These are phyloP conservation scores for Etheostoma cragini DNA, from an alignment of 2,113 vertebrate genomes.

Conservation along the genomic window DNA sequence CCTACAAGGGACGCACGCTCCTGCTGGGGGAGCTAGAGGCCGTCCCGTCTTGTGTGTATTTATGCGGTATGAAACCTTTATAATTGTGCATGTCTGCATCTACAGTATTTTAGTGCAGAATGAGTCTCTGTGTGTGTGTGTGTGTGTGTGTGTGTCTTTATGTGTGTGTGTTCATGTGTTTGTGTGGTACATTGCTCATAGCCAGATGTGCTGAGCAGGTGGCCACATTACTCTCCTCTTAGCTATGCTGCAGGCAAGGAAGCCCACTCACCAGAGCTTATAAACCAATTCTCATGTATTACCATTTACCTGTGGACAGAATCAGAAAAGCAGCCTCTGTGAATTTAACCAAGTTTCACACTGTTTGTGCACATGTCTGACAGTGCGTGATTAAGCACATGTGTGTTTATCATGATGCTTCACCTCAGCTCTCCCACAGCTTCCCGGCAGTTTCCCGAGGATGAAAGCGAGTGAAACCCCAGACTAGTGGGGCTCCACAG, in stretches of 20 bases:
- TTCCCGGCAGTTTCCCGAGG: slow-evolving; percentile 84
- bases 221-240: slow-evolving; percentile 54
- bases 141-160: slow-evolving; percentile 8
- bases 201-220: slow-evolving; percentile 71
- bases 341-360: slow-evolving; percentile 30
- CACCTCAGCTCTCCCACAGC: slow-evolving; percentile 81
- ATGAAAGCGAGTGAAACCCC: slow-evolving; percentile 84
- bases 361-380: slow-evolving; percentile 23
- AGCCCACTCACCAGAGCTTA: slow-evolving; percentile 25
- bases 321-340: slow-evolving; percentile 18
- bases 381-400: slow-evolving; percentile 74
- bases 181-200: slow-evolving; percentile 18
- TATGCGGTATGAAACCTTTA: slow-evolving; percentile 41
- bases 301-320: slow-evolving; percentile 36
- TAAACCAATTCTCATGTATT: slow-evolving; percentile 34
- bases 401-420: slow-evolving; percentile 84
- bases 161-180: neutral
- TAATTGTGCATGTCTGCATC: slow-evolving; percentile 21
- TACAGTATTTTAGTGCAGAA: slow-evolving; percentile 12
- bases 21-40: no score
- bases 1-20: no score
- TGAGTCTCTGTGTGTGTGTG: neutral
- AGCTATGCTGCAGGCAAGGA: slow-evolving; percentile 30
- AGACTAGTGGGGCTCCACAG: slow-evolving; percentile 94
- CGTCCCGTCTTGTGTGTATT: neutral